Conservation (phyloP, 2,888 invertebrate species). For the Teinopalpus imperialis region DNA sequence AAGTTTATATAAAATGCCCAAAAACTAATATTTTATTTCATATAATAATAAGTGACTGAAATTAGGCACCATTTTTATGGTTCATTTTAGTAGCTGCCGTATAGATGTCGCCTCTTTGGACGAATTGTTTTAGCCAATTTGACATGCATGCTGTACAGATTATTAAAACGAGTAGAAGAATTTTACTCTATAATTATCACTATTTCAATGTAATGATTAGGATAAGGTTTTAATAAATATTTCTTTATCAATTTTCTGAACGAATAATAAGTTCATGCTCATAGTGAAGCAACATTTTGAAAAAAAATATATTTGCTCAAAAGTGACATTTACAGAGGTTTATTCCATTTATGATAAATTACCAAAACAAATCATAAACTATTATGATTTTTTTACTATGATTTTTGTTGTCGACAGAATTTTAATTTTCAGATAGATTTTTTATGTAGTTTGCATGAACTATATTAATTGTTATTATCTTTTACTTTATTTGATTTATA, state of each 20-base stretch:
- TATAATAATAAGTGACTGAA: neutral
- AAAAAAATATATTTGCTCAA: conserved; percentile 27
- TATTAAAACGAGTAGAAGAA: conserved; percentile 54
- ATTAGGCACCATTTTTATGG: neutral
- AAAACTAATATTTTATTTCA: neutral
- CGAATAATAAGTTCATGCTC: too few species aligned
- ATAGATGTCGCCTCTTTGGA: conserved; percentile 29
- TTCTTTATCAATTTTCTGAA: conserved; percentile 24
- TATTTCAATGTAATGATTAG: conserved; percentile 61
- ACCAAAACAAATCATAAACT: too few species aligned
- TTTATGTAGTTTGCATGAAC: too few species aligned
- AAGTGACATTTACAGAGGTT: conserved; percentile 9
- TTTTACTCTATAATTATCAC: conserved; percentile 68
- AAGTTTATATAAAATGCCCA: neutral
- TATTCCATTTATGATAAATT: conserved; percentile 41
- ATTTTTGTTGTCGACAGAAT: conserved; percentile 30
- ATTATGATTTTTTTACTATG: too few species aligned
- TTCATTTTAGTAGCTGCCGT: neutral
- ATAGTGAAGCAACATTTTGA: too few species aligned
- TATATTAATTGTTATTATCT: too few species aligned
- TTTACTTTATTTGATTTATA: too few species aligned
- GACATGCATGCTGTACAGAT: conserved; percentile 54
- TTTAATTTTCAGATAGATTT: conserved; percentile 22
- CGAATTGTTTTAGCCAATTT: conserved; percentile 32
- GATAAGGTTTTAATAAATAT: conserved; percentile 41